Evolutionary conservation across 2,113 vertebrate species (phyloP).

Genomic region (Sebastes fasciatus): DNA sequence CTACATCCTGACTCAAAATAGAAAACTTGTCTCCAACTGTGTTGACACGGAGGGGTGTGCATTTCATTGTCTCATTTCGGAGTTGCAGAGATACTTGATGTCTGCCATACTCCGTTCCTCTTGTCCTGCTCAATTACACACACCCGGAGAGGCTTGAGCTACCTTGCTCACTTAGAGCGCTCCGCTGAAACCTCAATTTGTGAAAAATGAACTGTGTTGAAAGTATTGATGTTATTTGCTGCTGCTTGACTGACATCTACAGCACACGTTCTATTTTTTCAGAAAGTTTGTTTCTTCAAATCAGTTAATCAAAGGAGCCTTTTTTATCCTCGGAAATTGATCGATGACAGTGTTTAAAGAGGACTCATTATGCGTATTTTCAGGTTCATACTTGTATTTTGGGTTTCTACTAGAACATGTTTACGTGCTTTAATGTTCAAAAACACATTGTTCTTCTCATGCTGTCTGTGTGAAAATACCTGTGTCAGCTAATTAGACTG

Average conservation of each 20-base stretch:
- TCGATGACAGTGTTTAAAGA: background rate
- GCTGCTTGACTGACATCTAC: slow-evolving; percentile 26
- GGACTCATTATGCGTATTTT: no score
- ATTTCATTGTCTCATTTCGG: slow-evolving; percentile 62
- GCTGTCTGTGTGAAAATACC: no score
- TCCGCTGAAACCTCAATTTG: slow-evolving; percentile 43
- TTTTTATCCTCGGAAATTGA: background rate
- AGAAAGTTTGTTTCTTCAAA: slow-evolving; percentile 11
- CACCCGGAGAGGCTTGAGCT: slow-evolving; percentile 51
- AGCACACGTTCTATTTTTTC: background rate
- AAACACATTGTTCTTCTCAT: no score
- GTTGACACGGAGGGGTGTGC: slow-evolving; percentile 57
- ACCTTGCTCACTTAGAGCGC: slow-evolving; percentile 27
- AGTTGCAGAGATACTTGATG: slow-evolving; percentile 63
- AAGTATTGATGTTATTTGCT: slow-evolving; percentile 29
- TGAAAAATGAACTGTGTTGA: slow-evolving; percentile 48
- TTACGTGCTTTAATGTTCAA: no score
- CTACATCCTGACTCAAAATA: slow-evolving; percentile 61
- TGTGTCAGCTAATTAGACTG: no score
- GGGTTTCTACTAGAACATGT: no score
- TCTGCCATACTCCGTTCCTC: slow-evolving; percentile 47
- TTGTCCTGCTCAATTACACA: slow-evolving; percentile 73
- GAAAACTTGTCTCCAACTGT: slow-evolving; percentile 50
- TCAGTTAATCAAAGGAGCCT: background rate
- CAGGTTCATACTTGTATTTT: no score